Percentiles rank a stretch among this genome's conserved stretches.
Evolutionary conservation across 2,888 invertebrate genomes (phyloP).

Genomic region (Trissonchulus sp.): DNA sequence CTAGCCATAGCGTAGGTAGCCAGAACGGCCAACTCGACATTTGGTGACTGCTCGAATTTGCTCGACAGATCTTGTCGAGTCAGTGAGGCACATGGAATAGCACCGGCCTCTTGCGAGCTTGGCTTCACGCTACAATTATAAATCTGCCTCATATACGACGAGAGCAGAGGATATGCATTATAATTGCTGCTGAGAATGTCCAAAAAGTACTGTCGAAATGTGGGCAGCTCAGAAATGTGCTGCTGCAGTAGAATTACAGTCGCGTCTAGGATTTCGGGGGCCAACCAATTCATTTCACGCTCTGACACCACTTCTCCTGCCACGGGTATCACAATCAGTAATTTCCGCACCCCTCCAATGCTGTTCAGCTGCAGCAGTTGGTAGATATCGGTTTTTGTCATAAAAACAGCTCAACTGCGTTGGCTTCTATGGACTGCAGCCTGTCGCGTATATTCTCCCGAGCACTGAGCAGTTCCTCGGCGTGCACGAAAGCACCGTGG

Average conservation of each 20-base stretch:
- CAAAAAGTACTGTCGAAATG: conserved; percentile 43
- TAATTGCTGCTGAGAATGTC: conserved; percentile 47
- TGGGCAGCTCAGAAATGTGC: background rate
- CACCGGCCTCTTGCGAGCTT: conserved; percentile 24
- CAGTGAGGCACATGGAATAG: conserved; percentile 30
- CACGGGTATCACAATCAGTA: conserved; percentile 42
- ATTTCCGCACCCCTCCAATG: background rate
- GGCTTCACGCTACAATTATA: conserved; percentile 36
- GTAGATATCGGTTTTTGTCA: background rate
- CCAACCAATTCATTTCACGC: conserved; percentile 31
- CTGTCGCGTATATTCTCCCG: too few relatives aligned
- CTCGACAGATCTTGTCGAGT: conserved; percentile 23
- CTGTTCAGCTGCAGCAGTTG: background rate
- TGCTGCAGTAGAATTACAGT: conserved; percentile 11
- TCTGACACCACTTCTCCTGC: conserved; percentile 41
- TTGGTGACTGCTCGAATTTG: conserved; percentile 36
- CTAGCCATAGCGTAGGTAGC: conserved; percentile 47
- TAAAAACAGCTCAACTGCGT: too few relatives aligned
- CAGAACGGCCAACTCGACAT: conserved; percentile 43
- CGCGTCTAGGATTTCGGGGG: background rate
- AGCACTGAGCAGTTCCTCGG: too few relatives aligned
- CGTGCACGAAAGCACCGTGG: too few relatives aligned
- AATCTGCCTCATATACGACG: conserved; percentile 44
- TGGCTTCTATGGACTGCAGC: too few relatives aligned
- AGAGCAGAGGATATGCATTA: conserved; percentile 45